These are phyloP conservation scores for Andrena flavipes DNA, from an alignment of 2,888 invertebrate species.

Conservation along the genomic window DNA sequence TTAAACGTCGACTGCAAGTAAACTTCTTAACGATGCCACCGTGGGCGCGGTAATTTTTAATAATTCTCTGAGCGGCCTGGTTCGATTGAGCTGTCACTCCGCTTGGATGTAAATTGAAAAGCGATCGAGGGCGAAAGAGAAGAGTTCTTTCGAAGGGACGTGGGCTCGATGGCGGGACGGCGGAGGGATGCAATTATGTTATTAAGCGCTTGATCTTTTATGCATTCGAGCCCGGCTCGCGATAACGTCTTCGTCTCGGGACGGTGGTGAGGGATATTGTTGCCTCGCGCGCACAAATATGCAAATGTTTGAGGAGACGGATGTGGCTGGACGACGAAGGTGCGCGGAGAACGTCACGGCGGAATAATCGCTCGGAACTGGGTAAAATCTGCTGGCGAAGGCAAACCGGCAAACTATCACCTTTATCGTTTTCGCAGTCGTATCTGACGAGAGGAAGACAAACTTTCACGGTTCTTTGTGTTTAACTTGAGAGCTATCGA, in stretches of 20 bases:
- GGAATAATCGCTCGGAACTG: neutral
- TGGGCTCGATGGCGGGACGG: conserved; percentile 3
- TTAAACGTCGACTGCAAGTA: conserved; percentile 20
- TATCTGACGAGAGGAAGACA: neutral
- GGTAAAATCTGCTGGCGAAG: neutral
- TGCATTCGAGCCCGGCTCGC: conserved; percentile 40
- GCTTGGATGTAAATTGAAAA: neutral
- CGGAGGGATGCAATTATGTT: conserved; percentile 37
- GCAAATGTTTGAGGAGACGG: conserved; percentile 38
- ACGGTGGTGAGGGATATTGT: conserved; percentile 22
- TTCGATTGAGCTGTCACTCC: conserved; percentile 34
- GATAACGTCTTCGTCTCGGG: conserved; percentile 51
- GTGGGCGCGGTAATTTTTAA: neutral
- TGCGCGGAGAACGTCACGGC: neutral
- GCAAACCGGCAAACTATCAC: neutral
- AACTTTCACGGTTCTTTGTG: neutral
- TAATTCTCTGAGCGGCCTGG: neutral
- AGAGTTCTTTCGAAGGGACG: neutral
- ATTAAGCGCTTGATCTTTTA: conserved; percentile 55
- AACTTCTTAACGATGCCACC: neutral
- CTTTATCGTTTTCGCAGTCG: neutral
- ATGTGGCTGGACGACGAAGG: neutral
- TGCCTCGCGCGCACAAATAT: conserved; percentile 7
- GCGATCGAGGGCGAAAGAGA: neutral
- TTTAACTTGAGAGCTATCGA: neutral